These are phyloP conservation scores for Philaethria dido DNA, from an alignment of 2,888 invertebrate species.

Conservation along the genomic window DNA sequence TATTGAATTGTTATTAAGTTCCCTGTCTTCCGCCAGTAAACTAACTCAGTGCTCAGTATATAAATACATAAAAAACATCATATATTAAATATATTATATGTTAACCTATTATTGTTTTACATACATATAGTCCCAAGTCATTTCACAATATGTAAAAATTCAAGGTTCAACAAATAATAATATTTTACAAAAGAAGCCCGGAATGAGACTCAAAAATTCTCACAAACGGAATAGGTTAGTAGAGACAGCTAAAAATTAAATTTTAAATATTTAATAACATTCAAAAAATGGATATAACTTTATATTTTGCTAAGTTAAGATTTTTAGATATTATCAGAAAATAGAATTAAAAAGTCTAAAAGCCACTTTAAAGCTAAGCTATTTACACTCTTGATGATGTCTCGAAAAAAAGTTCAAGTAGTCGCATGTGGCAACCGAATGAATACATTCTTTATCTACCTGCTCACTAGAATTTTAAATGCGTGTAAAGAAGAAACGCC, in stretches of 20 bases:
- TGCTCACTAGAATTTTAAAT: slow-evolving; percentile 38
- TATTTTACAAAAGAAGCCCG: neutral
- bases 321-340: too few species aligned
- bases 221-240: neutral
- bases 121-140: neutral
- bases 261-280: too few species aligned
- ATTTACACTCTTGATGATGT: slow-evolving; percentile 24
- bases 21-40: too few species aligned
- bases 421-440: slow-evolving; percentile 46
- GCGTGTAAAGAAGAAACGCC: slow-evolving; percentile 46
- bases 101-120: neutral
- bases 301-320: too few species aligned
- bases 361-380: neutral
- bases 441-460: slow-evolving; percentile 52
- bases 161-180: neutral
- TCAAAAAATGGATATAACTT: too few species aligned
- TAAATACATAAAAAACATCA: neutral
- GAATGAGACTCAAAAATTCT: neutral
- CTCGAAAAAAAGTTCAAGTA: slow-evolving; percentile 47
- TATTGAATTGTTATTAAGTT: too few species aligned
- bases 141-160: neutral
- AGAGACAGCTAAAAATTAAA: too few species aligned
- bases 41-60: too few species aligned
- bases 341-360: neutral
- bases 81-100: neutral